Base-by-base conservation (phyloP, 2,888 invertebrate species). In the Lordiphosa andalusiaca region DNA sequence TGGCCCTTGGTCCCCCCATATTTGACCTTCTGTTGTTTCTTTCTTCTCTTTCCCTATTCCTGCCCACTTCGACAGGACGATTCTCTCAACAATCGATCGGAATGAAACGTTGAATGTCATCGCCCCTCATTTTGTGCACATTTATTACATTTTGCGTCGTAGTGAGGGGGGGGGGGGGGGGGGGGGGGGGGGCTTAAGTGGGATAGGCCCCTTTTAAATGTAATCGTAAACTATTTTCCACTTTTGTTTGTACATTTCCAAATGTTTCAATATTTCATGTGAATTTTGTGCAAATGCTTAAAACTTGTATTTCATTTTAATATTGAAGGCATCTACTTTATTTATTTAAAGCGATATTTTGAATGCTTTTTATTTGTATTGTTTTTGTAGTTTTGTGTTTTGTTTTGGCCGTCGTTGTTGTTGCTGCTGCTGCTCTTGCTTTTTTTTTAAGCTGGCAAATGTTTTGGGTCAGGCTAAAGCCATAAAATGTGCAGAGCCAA, bases 401-500 rank as follows among this genome's bases (percentile, higher is more conserved):
- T 19, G 19, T 19, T 19, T 19, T 3, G 19, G 19, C 23, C 23
- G 6, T 4, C 6, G 23, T 23, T 23, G 23, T 23, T 23, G 23
- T 37, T 6, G 21, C 36, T 41, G 21, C 40, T 50, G 25, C 39
- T n/a, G n/a, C n/a, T n/a, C n/a, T n/a, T n/a, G n/a, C n/a, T n/a
- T n/a, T 40, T 25, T 39, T 69, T 61, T 54, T 30, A 30, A 30
- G 30, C 30, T 69, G 51, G 60, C 51, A 63, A 69, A 65, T 69
- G 57, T 61, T 72, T 68, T 57, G 64, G 65, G 65, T 56, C 59
- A 36, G 35, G 37, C 41, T 19, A 48, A 38, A 12, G 37, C 12
- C 23, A 69, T 67, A 67, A 73, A 77, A 74, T 75, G 65, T 69
- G 60, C 69, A 70, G 64, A 67, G 67, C 61, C 35, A 46, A 36